Evolutionary conservation across 1,140 invertebrate species (phyloP), one percentile per base, ranked within the genome.

Genomic region (Plodia interpunctella): DNA sequence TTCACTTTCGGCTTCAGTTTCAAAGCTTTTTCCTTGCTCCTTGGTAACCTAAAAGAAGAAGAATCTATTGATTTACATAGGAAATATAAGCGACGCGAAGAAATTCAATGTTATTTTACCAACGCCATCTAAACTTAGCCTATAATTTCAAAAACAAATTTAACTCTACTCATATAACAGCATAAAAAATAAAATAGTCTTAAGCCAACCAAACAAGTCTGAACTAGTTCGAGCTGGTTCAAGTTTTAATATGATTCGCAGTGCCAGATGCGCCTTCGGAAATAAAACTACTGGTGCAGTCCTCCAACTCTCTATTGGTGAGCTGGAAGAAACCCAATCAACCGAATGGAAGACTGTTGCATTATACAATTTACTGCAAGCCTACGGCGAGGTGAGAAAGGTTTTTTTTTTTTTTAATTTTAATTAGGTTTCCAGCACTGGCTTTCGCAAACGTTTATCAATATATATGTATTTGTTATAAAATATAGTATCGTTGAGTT

Each of bases 241-340:
- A n/a, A n/a, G n/a, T 60, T 44, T 44, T 44, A 44, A 44, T 44
- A 17, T 15, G 38, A 44, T 44, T 49, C 21, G 0, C 64, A 97
- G 96, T 96, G 44, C 96, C 97, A 2, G 95, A 95, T 58, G 91
- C 93, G 15, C 96, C 96, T 18, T 93, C 94, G 5, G 93, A 94
- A 59, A 94, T 97, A 51, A 97, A 97, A 87, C 94, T 96, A 0
- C 82, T 96, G 2, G 92, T 95, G 0, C 91, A 95, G 58, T 96
- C 95, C 9, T 92, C 93, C 1, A 94, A 93, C 64, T 93, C 94
- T 44, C 92, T 97, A 66, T 86, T 97, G 15, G 94, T 97, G 13
- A 94, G 96, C 25, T 98, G 97, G 97, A 92, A 94, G 65, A 93
- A 93, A 53, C 96, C 96, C 0, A 80, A 90, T 15, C 93, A 95